Percentiles rank a stretch among this genome's conserved stretches.
These are phyloP conservation scores for Steatocranus sp. DNA, from an alignment of 2,797 vertebrate species.

Conservation along the genomic window DNA sequence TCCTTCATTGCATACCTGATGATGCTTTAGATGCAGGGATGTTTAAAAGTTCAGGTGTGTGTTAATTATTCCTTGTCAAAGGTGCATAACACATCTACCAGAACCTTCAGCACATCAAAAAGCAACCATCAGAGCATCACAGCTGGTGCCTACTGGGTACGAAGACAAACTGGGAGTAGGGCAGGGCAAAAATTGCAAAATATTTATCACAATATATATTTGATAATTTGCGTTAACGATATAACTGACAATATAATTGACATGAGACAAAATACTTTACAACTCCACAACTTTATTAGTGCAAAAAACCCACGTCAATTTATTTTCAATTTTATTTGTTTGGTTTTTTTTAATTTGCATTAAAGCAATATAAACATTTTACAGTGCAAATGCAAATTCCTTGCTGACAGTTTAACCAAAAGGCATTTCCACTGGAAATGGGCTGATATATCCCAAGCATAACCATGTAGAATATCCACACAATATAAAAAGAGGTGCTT, in stretches of 20 bases:
- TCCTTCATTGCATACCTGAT: not conserved
- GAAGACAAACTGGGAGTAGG: not conserved
- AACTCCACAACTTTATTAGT: not conserved
- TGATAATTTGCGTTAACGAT: not conserved
- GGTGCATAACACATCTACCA: not conserved
- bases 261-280: not conserved
- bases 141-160: not conserved
- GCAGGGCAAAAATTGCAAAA: not conserved
- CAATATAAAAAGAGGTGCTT: not conserved
- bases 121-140: not conserved
- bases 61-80: not conserved
- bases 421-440: not conserved
- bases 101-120: not conserved
- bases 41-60: not conserved
- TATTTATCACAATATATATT: not conserved
- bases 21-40: not conserved
- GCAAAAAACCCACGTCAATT: fast-evolving
- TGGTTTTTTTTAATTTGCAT: not conserved
- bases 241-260: not conserved
- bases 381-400: not conserved
- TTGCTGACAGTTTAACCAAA: not conserved
- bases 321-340: no score
- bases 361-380: not conserved
- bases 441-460: fast-evolving
- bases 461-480: not conserved